Evolutionary conservation across 2,888 invertebrate genomes (phyloP).

Genomic region (Congeria kusceri): DNA sequence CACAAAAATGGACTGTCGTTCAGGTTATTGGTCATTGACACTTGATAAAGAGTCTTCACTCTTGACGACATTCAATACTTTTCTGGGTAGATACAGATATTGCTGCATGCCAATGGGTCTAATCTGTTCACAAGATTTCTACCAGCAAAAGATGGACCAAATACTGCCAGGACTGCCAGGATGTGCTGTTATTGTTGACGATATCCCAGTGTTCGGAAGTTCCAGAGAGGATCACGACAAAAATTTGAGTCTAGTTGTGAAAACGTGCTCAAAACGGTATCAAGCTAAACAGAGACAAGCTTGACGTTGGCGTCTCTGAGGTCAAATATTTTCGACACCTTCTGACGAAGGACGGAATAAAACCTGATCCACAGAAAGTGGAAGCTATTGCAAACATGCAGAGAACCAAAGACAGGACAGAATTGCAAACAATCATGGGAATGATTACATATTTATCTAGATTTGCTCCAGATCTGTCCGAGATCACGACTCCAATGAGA

Average conservation of each 20-base stretch:
- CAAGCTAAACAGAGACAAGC: neutral
- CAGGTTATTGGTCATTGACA: slow-evolving; percentile 64
- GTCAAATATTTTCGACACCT: neutral
- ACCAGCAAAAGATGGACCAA: slow-evolving; percentile 49
- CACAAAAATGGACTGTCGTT: slow-evolving; percentile 52
- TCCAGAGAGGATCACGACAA: neutral
- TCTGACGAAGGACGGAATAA: neutral
- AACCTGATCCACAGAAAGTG: slow-evolving; percentile 1
- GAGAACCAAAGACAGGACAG: neutral
- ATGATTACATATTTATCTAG: neutral
- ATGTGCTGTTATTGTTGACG: slow-evolving; percentile 47
- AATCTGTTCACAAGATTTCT: slow-evolving; percentile 48
- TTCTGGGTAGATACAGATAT: slow-evolving; percentile 42
- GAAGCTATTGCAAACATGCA: neutral
- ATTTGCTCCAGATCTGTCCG: slow-evolving; percentile 1
- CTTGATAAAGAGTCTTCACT: slow-evolving; percentile 36
- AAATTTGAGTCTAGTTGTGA: neutral
- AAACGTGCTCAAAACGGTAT: neutral
- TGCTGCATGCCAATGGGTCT: slow-evolving; percentile 61
- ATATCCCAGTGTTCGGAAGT: slow-evolving; percentile 40
- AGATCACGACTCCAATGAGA: neutral
- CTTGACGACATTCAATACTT: slow-evolving; percentile 50
- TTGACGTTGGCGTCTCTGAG: neutral
- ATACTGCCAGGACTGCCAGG: slow-evolving; percentile 50
- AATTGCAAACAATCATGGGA: neutral